Evolutionary conservation across 35 echinoderm and acorn worm species (phyloP), one percentile per base, ranked within the genome.

Genomic region (Lytechinus variegatus): DNA sequence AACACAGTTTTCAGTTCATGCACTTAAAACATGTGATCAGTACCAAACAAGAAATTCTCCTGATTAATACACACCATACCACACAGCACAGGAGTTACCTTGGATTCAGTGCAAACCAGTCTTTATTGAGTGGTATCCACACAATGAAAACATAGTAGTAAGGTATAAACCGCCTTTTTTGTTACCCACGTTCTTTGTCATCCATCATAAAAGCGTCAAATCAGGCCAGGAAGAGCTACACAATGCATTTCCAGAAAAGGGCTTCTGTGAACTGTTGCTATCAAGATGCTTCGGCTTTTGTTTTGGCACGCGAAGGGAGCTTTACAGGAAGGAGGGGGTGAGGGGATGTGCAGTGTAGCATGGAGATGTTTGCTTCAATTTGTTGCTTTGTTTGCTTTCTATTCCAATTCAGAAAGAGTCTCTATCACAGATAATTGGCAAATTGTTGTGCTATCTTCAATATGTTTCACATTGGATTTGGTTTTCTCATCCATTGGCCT

Each of bases 291-390:
- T 28, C 9, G 88, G 11, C 52, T 90, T 90, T 90, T 44, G 28
- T 90, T 90, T 54, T 12, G 88, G 88, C 88, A 90, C 88, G 88
- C 88, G 88, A 90, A 90, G 88, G 88, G 52, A 90, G 12, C 52
- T 90, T 16, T 60, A 16, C 16, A 58, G 56, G 8, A 60, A 16
- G 16, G 16, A 21, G 4, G 66, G 19, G 66, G 66, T 19, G 66
- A 24, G 19, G 19, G 19, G 4, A 19, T 79, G 66, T 79, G 66
- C 66, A 79, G 16, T 79, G 16, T 79, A 79, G 66, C 14, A 28
- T 90, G 88, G 52, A 90, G 88, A 16, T 90, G 28, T 90, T 44
- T 90, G 88, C 88, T 13, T 9, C 6, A 13, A 58, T 58, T 58
- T 58, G 56, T 12, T 54, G 88, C 88, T 21, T 44, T 90, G 29